These are phyloP conservation scores for Styela clava DNA, from an alignment of 23 tunicate genomes.

Conservation along the genomic window DNA sequence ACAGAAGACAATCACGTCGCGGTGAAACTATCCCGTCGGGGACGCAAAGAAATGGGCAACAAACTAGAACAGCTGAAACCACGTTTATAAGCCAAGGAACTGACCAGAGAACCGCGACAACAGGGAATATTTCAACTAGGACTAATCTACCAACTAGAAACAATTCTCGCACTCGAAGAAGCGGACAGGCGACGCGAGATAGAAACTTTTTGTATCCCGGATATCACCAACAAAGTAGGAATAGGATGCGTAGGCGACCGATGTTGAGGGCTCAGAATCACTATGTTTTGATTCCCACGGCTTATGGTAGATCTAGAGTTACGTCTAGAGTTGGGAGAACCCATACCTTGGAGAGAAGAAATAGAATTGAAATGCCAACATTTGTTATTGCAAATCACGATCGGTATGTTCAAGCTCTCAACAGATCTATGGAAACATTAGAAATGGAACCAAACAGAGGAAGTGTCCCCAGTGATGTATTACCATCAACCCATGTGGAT, in stretches of 20 bases:
- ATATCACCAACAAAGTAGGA: background rate
- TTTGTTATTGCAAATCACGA: conserved; percentile 27
- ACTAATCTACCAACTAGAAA: background rate
- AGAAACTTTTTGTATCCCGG: conserved; percentile 6
- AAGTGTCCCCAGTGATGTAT: conserved; percentile 17
- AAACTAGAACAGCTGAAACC: background rate
- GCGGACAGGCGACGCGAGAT: conserved; percentile 17
- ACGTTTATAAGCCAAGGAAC: background rate
- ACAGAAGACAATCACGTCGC: background rate
- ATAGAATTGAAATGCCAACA: conserved; percentile 8
- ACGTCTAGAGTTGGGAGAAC: conserved; percentile 11
- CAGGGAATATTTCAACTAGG: background rate
- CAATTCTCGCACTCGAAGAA: background rate
- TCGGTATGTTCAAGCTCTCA: conserved; percentile 4
- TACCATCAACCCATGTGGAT: background rate
- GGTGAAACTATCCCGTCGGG: background rate
- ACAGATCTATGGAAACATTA: conserved; percentile 15
- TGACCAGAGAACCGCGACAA: background rate
- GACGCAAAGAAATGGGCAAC: background rate
- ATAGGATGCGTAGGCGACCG: conserved; percentile 18
- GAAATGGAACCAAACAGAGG: conserved; percentile 17
- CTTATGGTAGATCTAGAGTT: conserved; percentile 17
- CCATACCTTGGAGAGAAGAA: background rate
- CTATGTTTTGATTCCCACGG: conserved; percentile 9
- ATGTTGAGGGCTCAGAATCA: conserved; percentile 29